A percentile compares a stretch with the other conserved stretches of the same genome.
Evolutionary conservation across 2,113 vertebrate genomes (phyloP).

Genomic region (Eubucco bourcierii): DNA sequence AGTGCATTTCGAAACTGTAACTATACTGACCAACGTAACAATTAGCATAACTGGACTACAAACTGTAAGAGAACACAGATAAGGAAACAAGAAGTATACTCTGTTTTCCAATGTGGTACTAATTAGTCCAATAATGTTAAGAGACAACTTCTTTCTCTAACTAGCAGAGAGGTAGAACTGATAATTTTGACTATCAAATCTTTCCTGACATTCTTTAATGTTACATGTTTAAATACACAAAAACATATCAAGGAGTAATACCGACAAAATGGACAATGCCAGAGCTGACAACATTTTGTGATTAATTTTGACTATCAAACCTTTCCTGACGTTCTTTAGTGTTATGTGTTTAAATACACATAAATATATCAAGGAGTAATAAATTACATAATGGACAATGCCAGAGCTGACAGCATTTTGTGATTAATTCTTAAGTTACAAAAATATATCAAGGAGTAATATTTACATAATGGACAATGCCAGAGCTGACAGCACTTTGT

Average conservation of each 20-base stretch:
- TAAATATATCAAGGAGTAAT: neutral
- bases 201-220: neutral
- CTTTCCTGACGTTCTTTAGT: neutral
- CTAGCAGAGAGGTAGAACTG: neutral
- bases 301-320: neutral
- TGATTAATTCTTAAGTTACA: neutral
- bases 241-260: neutral
- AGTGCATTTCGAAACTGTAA: neutral
- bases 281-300: neutral
- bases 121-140: neutral
- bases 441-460: too few relatives aligned
- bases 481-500: too few relatives aligned
- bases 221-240: neutral
- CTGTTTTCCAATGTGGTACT: neutral
- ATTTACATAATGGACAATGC: too few relatives aligned
- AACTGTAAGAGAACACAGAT: neutral
- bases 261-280: neutral
- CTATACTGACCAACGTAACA: neutral
- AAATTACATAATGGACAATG: neutral
- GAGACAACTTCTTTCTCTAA: neutral
- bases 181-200: neutral
- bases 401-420: neutral
- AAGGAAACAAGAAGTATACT: neutral
- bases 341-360: neutral
- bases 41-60: neutral